Conservation (phyloP, 2,888 invertebrate genomes). For the Macaria notata region DNA sequence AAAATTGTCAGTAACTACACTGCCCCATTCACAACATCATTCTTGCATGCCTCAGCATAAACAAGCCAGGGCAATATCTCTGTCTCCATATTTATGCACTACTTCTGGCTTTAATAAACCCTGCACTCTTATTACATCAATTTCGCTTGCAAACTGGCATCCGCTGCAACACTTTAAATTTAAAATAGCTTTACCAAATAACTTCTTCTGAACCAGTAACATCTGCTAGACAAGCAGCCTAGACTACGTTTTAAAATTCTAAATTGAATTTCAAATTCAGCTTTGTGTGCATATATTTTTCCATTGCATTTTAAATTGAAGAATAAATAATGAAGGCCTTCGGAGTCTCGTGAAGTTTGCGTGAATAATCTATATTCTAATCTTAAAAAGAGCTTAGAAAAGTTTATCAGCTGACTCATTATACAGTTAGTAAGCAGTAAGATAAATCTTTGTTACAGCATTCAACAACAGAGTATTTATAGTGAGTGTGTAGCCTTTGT, state of each 20-base stretch:
- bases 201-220: not conserved
- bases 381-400: constrained; percentile 18
- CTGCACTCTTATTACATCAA: constrained; percentile 15
- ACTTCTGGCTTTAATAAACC: constrained; percentile 8
- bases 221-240: not conserved
- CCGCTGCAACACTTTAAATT: constrained; percentile 13
- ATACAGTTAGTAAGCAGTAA: no score
- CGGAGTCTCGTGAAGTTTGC: no score
- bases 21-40: constrained; percentile 9
- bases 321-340: not conserved
- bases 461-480: no score
- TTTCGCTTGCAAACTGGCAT: constrained; percentile 10
- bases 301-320: not conserved
- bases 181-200: constrained; percentile 7
- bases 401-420: constrained; percentile 5
- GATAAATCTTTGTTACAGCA: no score
- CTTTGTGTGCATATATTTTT: no score
- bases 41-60: constrained; percentile 7
- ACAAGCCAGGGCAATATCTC: constrained; percentile 13
- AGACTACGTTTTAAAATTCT: no score
- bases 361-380: constrained; percentile 16
- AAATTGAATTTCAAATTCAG: no score
- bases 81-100: constrained; percentile 14
- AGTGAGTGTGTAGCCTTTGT: no score
- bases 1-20: not conserved